Percentiles rank a stretch among this genome's conserved stretches.
Conservation (phyloP, 1,140 invertebrate genomes). For the Heliconius eleuchia region DNA sequence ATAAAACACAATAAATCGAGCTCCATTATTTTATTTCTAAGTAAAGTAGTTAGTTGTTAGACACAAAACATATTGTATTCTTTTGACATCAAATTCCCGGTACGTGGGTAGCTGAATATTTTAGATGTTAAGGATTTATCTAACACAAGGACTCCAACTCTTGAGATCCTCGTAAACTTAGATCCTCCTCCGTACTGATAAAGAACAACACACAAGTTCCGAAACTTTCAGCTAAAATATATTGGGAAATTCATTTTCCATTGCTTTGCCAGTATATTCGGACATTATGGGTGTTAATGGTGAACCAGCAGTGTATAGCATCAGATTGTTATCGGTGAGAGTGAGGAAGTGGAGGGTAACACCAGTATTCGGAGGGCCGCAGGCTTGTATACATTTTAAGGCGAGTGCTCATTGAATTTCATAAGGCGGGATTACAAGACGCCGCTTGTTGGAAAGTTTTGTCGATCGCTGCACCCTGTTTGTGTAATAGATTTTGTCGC, state of each 20-base stretch:
- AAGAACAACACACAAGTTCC: not conserved
- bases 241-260: not conserved
- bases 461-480: constrained; percentile 34
- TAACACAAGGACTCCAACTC: constrained; percentile 24
- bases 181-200: constrained; percentile 6
- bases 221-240: not conserved
- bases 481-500: constrained; percentile 37
- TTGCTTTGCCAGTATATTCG: not conserved
- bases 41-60: not conserved
- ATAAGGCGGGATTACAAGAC: constrained; percentile 39
- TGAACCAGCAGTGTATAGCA: constrained; percentile 12
- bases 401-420: constrained; percentile 42
- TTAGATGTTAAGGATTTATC: constrained; percentile 31
- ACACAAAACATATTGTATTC: constrained; percentile 1
- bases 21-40: not conserved
- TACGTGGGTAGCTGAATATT: constrained; percentile 30
- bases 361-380: not conserved
- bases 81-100: constrained; percentile 20
- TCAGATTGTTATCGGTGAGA: not conserved
- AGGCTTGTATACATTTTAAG: constrained; percentile 37
- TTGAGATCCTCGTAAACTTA: constrained; percentile 26
- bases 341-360: not conserved
- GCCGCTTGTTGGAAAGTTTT: constrained; percentile 37
- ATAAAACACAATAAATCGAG: not conserved
- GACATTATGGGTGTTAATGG: not conserved